A percentile compares a stretch with the other conserved stretches of the same genome.
These are phyloP conservation scores for Telmatherina bonti DNA, from an alignment of 2,797 vertebrate species.

Conservation along the genomic window DNA sequence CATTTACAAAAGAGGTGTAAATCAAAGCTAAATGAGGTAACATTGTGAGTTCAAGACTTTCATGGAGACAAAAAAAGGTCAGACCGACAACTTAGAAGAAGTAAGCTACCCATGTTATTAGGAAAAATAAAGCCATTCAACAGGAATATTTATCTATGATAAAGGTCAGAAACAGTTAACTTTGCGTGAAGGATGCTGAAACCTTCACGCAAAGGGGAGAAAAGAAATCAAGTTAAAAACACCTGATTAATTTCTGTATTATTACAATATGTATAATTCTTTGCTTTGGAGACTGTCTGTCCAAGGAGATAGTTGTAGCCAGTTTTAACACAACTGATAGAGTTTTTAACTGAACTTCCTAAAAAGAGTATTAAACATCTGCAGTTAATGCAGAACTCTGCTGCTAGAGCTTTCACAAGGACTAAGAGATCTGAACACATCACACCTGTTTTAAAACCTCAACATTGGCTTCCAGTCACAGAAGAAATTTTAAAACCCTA, in stretches of 20 bases:
- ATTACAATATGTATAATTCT: not conserved
- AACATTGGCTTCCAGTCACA: no score
- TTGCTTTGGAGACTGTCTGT: not conserved
- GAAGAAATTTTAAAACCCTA: no score
- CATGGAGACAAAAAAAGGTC: slow-evolving; percentile 4
- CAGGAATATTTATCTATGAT: not conserved
- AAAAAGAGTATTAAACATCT: no score
- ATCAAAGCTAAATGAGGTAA: slow-evolving; percentile 30
- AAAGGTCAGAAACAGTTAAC: not conserved
- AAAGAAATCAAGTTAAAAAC: not conserved
- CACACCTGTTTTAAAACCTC: no score
- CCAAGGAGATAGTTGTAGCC: not conserved
- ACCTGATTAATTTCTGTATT: not conserved
- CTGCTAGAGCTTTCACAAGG: no score
- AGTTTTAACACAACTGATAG: no score
- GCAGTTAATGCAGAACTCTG: no score
- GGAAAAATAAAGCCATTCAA: not conserved
- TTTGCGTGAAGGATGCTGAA: slow-evolving; percentile 7
- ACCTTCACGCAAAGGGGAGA: not conserved
- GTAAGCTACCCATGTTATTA: not conserved
- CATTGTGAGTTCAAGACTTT: slow-evolving; percentile 27
- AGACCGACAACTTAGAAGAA: not conserved
- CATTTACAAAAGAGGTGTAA: slow-evolving; percentile 49
- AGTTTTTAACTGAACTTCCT: no score
- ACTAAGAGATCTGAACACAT: no score